Evolutionary conservation across 2,888 invertebrate genomes (phyloP).

Genomic region (Diarsia dahlii): DNA sequence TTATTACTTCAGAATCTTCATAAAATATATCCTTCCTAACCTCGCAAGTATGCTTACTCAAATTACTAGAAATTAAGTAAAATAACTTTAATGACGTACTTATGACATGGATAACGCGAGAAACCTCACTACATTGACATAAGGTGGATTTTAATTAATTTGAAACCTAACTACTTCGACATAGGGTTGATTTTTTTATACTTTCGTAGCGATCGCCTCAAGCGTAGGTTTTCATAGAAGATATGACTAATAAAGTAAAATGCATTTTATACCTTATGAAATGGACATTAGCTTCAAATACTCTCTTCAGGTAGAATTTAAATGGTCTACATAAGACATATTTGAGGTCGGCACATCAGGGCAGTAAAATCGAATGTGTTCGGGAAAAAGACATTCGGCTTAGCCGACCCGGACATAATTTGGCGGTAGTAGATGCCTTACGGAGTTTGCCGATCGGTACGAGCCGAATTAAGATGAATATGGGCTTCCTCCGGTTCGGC

Average conservation of each 20-base stretch:
- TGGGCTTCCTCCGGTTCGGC: neutral
- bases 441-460: too few species aligned
- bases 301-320: neutral
- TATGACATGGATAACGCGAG: conserved; percentile 60
- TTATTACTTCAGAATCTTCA: too few species aligned
- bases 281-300: neutral
- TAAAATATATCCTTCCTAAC: neutral
- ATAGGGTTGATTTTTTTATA: conserved; percentile 40
- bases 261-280: conserved; percentile 28
- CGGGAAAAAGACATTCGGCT: neutral
- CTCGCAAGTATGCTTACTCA: conserved; percentile 13
- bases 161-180: conserved; percentile 56
- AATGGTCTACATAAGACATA: neutral
- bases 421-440: neutral
- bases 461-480: too few species aligned
- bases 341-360: neutral
- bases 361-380: neutral
- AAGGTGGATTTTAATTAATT: conserved; percentile 54
- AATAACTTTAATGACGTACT: conserved; percentile 55
- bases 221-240: conserved; percentile 22
- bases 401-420: neutral
- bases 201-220: conserved; percentile 45
- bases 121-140: conserved; percentile 61
- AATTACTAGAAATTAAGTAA: conserved; percentile 25
- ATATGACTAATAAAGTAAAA: conserved; percentile 14